A percentile compares a stretch with the other conserved stretches of the same genome.
Evolutionary conservation across 2,797 vertebrate species (phyloP).

Genomic region (Chaetophractus vellerosus): DNA sequence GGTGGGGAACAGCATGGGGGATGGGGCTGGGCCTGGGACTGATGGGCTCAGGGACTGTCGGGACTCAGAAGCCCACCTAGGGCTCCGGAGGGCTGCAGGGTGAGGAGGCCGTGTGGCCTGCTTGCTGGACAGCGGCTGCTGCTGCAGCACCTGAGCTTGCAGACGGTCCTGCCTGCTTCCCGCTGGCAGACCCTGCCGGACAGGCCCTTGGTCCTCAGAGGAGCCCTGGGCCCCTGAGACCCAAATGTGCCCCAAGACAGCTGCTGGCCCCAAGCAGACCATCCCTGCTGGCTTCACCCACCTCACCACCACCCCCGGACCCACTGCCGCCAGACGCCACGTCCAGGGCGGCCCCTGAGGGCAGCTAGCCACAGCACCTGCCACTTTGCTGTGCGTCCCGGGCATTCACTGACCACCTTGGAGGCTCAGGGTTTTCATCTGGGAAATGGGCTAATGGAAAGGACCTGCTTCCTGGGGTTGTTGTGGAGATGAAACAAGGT

Average conservation of each 20-base stretch:
- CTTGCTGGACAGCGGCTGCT: fast-evolving
- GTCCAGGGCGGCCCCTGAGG: not conserved
- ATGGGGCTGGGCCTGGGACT: too few relatives aligned
- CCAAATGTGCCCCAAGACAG: not conserved
- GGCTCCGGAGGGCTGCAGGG: not conserved
- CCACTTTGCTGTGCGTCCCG: slow-evolving; percentile 39
- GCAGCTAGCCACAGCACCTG: not conserved
- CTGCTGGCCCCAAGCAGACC: too few relatives aligned
- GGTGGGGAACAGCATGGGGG: too few relatives aligned
- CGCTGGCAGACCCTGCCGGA: not conserved
- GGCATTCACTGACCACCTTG: fast-evolving
- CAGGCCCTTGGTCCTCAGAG: not conserved
- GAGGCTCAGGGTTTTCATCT: slow-evolving; percentile 3
- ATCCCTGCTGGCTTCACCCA: fast-evolving
- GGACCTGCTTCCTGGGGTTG: fast-evolving
- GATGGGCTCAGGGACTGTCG: not conserved
- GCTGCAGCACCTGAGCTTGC: too few relatives aligned
- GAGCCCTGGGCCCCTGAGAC: not conserved
- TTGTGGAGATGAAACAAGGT: not conserved
- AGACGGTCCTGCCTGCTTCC: not conserved
- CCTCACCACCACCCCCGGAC: not conserved
- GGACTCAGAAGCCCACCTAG: not conserved
- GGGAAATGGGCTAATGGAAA: not conserved
- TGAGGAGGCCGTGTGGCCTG: too few relatives aligned
- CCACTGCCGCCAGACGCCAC: fast-evolving